Percentiles rank a stretch among this genome's conserved stretches.
Evolutionary conservation across 2,797 vertebrate genomes (phyloP).

Genomic region (Hippopotamyrus pictus): DNA sequence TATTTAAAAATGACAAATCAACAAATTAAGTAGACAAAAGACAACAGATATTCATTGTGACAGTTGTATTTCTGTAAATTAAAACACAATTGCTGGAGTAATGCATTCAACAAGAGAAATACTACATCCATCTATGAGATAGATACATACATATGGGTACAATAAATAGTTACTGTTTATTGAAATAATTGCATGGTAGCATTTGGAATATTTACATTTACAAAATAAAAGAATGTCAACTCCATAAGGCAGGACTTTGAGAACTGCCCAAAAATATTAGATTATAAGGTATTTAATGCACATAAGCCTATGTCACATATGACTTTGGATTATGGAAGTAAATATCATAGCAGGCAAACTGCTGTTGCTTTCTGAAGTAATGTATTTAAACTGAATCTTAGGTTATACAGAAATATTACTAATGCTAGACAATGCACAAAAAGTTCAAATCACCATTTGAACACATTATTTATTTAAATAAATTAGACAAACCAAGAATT

Average conservation of each 20-base stretch:
- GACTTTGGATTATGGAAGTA: not conserved
- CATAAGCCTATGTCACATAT: not conserved
- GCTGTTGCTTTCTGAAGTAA: not conserved
- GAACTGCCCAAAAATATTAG: not conserved
- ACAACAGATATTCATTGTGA: not conserved
- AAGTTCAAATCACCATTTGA: not conserved
- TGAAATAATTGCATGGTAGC: not conserved
- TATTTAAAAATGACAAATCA: not conserved
- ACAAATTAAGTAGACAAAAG: not conserved
- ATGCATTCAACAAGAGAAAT: not conserved
- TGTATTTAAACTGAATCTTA: not conserved
- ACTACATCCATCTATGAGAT: not conserved
- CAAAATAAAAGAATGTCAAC: not conserved
- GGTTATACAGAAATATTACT: not conserved
- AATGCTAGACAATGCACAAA: not conserved
- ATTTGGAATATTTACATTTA: not conserved
- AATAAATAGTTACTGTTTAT: not conserved
- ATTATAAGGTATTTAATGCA: not conserved
- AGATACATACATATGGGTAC: not conserved
- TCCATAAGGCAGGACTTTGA: not conserved
- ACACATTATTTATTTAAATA: conserved; percentile 5
- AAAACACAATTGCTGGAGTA: not conserved
- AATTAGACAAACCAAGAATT: not conserved
- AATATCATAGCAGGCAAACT: not conserved
- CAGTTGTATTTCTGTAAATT: not conserved